Conservation (phyloP, 2,113 vertebrate genomes). For the Prunella himalayana region DNA sequence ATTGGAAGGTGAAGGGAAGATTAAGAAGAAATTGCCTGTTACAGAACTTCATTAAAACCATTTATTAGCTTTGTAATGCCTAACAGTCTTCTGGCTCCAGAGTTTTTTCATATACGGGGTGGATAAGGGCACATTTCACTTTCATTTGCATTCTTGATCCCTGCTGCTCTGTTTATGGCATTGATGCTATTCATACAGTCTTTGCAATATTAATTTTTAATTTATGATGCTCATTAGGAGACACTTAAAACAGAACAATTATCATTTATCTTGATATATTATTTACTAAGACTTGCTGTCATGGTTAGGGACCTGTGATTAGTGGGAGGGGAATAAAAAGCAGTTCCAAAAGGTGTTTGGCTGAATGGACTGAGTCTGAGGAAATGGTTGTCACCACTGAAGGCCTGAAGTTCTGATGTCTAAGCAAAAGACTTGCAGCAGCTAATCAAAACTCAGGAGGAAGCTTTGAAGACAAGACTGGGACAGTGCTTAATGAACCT, state of each 20-base stretch:
- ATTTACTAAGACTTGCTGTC: slow-evolving; percentile 96
- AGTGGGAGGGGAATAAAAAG: slow-evolving; percentile 70
- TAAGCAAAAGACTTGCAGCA: slow-evolving; percentile 66
- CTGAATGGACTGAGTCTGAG: slow-evolving; percentile 37
- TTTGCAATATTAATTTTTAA: slow-evolving; percentile 93
- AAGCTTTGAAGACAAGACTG: slow-evolving; percentile 63
- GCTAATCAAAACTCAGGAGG: slow-evolving; percentile 75
- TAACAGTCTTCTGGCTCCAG: slow-evolving; percentile 53
- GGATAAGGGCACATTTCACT: slow-evolving; percentile 64
- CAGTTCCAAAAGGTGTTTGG: slow-evolving; percentile 57
- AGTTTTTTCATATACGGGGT: slow-evolving; percentile 33
- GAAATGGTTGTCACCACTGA: slow-evolving; percentile 60
- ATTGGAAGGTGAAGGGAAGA: slow-evolving; percentile 32
- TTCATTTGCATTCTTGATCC: slow-evolving; percentile 79
- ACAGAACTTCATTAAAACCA: slow-evolving; percentile 51
- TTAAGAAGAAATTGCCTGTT: slow-evolving; percentile 49
- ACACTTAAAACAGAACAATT: slow-evolving; percentile 91
- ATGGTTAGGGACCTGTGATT: slow-evolving; percentile 83
- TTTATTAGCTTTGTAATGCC: slow-evolving; percentile 62
- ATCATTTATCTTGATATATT: slow-evolving; percentile 99
- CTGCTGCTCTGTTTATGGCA: slow-evolving; percentile 83
- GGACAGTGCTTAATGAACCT: slow-evolving; percentile 81
- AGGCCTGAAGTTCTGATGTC: slow-evolving; percentile 68
- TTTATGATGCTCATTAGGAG: slow-evolving; percentile 97
- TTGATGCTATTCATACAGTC: slow-evolving; percentile 84